These are phyloP conservation scores for Teleogryllus oceanicus DNA, from an alignment of 2,888 invertebrate species.

Conservation along the genomic window DNA sequence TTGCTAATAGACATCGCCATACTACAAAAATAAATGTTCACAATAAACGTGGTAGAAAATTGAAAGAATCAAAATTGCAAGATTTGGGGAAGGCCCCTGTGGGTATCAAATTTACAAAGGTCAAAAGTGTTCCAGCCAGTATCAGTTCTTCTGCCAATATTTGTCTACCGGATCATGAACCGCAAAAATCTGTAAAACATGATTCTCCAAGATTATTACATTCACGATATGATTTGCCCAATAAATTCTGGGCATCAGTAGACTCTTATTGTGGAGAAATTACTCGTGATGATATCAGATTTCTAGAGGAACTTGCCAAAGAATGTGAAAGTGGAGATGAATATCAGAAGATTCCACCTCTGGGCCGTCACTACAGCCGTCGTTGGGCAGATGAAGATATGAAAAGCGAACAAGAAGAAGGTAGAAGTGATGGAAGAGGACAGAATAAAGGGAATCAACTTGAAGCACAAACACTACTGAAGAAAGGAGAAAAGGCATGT, in stretches of 20 bases:
- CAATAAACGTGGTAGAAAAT: constrained; percentile 49
- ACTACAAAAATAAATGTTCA: neutral
- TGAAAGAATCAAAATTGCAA: constrained; percentile 55
- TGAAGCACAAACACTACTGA: constrained; percentile 54
- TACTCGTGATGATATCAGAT: constrained; percentile 77
- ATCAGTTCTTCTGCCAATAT: constrained; percentile 21
- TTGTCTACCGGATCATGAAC: constrained; percentile 40
- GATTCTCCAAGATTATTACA: constrained; percentile 66
- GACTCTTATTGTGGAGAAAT: constrained; percentile 91
- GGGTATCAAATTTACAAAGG: constrained; percentile 50
- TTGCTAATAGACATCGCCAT: constrained; percentile 39
- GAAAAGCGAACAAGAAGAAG: constrained; percentile 61
- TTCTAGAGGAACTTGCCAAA: constrained; percentile 65
- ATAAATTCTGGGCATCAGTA: constrained; percentile 92
- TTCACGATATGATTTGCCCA: constrained; percentile 88
- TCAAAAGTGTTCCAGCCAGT: constrained; percentile 50
- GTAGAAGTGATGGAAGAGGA: constrained; percentile 42
- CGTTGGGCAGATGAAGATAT: constrained; percentile 85
- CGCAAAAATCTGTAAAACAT: constrained; percentile 56
- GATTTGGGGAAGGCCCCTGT: constrained; percentile 49
- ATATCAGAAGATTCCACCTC: constrained; percentile 78
- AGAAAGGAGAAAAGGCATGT: constrained; percentile 57
- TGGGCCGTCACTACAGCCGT: constrained; percentile 85
- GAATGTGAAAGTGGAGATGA: constrained; percentile 53
- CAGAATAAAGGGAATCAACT: constrained; percentile 40